Base-by-base conservation (phyloP, 2,797 vertebrate genomes). In the Brachymystax lenok region DNA sequence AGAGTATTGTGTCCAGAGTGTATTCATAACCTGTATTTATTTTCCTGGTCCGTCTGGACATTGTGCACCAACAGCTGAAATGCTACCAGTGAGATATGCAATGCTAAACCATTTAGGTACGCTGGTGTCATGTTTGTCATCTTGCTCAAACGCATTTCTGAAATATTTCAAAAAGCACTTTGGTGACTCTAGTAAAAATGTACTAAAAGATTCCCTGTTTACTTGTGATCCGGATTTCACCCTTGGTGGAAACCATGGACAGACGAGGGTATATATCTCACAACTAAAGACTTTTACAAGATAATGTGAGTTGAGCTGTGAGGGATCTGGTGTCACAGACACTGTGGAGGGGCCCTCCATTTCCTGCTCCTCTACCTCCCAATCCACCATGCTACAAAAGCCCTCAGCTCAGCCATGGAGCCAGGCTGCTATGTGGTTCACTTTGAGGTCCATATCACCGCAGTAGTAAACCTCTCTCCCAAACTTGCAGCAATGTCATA, bases 61-160 rank as follows among this genome's bases (percentile, higher is more conserved):
- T 81, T 87, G 88, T 88, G 83, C 80, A 27, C 74, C 64, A 87
- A 90, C 92, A 93, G 91, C 91, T 92, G 88, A 92, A 91, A 88
- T 85, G 87, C 84, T 85, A 88, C 80, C 79, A 64, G 73, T 82
- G 52, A 87, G 89, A 92, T 89, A 89, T 76, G 83, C 84, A 73
- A 77, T 35, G 83, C 88, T 90, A 90, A 90, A 91, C 84, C 90
- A 73, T 91, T 92, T 92, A 90, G 88, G 79, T 84, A 89, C 78
- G 85, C 86, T 74, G 82, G 88, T 88, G 88, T 87, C 86, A 80
- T 79, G 85, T 89, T 90, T 90, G 90, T 90, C 90, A 88, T 91
- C 89, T 91, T 52, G 77, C 84, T 77, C 6, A 4, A 82, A 84
- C 87, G 90, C 90, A 90, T 91, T 92, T 90, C 77, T 86, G 63